Evolutionary conservation across 2,888 invertebrate species (phyloP).

Genomic region (Tenthredo notha): DNA sequence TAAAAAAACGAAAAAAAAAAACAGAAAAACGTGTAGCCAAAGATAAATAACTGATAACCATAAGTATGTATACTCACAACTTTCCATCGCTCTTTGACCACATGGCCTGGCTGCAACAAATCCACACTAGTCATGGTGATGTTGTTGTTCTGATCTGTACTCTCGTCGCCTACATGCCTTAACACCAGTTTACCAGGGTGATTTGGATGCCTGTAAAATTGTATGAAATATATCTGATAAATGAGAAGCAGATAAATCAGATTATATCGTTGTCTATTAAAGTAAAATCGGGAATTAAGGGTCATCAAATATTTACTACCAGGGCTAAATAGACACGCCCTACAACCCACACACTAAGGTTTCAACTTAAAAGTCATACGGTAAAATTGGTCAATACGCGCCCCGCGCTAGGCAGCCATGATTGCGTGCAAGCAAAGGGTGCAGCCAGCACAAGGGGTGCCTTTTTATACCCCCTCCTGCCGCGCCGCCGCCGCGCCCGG

Average conservation of each 20-base stretch:
- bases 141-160: constrained; percentile 84
- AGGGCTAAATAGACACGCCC: constrained; percentile 64
- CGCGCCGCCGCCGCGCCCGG: constrained; percentile 25
- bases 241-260: not conserved
- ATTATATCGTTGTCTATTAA: not conserved
- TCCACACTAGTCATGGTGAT: constrained; percentile 96
- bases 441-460: constrained; percentile 65
- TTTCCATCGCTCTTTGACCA: constrained; percentile 99
- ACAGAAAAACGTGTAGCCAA: not conserved
- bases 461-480: constrained; percentile 41
- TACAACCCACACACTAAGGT: constrained; percentile 58
- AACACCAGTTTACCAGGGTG: constrained; percentile 71
- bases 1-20: not conserved
- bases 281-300: constrained; percentile 10
- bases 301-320: constrained; percentile 21
- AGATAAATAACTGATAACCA: not conserved
- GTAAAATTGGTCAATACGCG: constrained; percentile 68
- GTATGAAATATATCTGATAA: constrained; percentile 63
- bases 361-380: constrained; percentile 63
- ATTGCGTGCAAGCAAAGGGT: constrained; percentile 74
- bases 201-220: constrained; percentile 71
- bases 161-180: constrained; percentile 77
- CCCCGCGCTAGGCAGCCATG: constrained; percentile 75
- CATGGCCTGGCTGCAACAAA: constrained; percentile 96
- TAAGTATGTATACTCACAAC: constrained; percentile 83